These are phyloP conservation scores for Phenganax stokvisi DNA, from an alignment of 92 coral and sea anemone species.

Conservation along the genomic window DNA sequence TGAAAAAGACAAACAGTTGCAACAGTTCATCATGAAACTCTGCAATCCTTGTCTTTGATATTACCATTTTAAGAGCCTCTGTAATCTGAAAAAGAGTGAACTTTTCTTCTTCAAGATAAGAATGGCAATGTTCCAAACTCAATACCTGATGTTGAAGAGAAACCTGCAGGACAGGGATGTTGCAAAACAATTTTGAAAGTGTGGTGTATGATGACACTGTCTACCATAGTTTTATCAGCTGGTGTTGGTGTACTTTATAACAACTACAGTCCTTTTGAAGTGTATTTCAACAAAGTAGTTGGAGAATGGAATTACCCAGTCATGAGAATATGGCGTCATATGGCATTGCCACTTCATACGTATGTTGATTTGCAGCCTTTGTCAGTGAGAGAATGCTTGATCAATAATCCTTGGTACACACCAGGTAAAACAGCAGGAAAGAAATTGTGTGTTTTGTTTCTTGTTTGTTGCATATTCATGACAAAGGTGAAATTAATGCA, in stretches of 20 bases:
- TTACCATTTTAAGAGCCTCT: background rate
- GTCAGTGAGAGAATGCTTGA: constrained; percentile 27
- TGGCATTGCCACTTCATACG: constrained; percentile 21
- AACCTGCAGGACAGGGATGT: constrained; percentile 14
- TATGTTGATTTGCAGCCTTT: constrained; percentile 8
- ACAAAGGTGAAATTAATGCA: too few species aligned
- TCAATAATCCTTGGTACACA: constrained; percentile 25
- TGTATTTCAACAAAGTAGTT: constrained; percentile 15
- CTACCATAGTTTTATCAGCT: background rate
- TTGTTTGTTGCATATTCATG: too few species aligned
- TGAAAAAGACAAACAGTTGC: too few species aligned
- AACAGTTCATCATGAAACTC: too few species aligned
- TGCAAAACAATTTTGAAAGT: background rate
- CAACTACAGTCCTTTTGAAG: constrained; percentile 18
- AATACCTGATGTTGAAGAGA: background rate
- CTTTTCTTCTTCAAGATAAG: constrained; percentile 16
- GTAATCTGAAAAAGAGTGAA: background rate
- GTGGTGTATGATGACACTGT: constrained; percentile 3
- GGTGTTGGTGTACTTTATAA: background rate
- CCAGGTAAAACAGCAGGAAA: constrained; percentile 6
- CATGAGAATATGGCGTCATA: constrained; percentile 32
- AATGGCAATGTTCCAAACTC: constrained; percentile 14
- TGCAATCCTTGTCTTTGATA: background rate
- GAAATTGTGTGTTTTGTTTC: too few species aligned
- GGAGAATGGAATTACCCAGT: constrained; percentile 36